phyloP scores from a whole-genome alignment of 2,888 invertebrate species.

The Dione juno region DNA sequence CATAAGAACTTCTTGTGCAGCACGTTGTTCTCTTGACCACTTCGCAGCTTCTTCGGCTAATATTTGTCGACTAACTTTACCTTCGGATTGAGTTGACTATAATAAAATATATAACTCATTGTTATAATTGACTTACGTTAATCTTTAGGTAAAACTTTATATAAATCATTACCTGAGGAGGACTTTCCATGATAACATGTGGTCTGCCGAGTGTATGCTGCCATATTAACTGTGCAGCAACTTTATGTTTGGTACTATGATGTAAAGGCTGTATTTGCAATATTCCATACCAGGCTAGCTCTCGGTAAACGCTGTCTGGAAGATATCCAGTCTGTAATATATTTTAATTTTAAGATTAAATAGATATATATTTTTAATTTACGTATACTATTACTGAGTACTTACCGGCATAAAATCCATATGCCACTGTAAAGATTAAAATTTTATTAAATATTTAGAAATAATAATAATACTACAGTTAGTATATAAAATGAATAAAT shows the following conservation, averaged over 20 bases:
- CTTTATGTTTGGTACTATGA: constrained; percentile 73
- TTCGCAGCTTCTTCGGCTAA: constrained; percentile 78
- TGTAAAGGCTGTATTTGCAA: constrained; percentile 76
- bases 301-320: constrained; percentile 76
- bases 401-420: constrained; percentile 79
- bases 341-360: not conserved
- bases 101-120: constrained; percentile 28
- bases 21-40: constrained; percentile 77
- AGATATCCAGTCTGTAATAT: constrained; percentile 70
- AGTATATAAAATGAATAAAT: constrained; percentile 12
- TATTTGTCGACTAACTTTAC: constrained; percentile 75
- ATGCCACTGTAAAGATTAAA: constrained; percentile 67
- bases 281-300: constrained; percentile 79
- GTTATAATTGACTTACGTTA: no score
- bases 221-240: constrained; percentile 78
- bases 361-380: not conserved
- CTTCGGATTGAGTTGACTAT: constrained; percentile 73
- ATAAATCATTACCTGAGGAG: constrained; percentile 66
- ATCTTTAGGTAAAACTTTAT: not conserved
- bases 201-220: constrained; percentile 77
- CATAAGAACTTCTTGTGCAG: constrained; percentile 77
- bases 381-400: constrained; percentile 24
- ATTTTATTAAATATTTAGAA: constrained; percentile 6
- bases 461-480: not conserved
- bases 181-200: constrained; percentile 76